These are phyloP conservation scores for Adelosebastes latens DNA, from an alignment of 2,797 vertebrate species.

Conservation along the genomic window DNA sequence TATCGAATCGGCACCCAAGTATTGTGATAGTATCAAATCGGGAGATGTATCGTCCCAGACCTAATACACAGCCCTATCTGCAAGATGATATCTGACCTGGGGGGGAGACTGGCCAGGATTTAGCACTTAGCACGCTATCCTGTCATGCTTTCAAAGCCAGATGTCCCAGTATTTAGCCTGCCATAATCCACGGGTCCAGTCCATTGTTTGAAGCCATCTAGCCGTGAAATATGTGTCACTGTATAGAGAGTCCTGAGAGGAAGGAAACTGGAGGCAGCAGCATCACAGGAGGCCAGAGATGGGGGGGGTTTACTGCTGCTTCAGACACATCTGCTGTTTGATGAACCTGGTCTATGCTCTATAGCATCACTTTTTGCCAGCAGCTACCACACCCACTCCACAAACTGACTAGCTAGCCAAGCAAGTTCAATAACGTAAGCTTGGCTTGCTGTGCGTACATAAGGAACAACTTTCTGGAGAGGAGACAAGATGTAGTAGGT, in stretches of 20 bases:
- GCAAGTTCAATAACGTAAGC: slow-evolving; percentile 29
- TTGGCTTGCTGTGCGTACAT: neutral
- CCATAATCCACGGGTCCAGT: slow-evolving; percentile 54
- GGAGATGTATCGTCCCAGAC: too few relatives aligned
- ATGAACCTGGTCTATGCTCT: neutral
- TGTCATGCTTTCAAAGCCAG: slow-evolving; percentile 41
- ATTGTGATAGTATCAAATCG: too few relatives aligned
- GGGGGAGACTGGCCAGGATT: neutral
- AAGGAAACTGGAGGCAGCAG: slow-evolving; percentile 10
- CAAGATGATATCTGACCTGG: neutral
- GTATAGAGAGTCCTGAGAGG: neutral
- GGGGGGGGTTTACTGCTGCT: neutral
- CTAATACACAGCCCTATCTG: neutral
- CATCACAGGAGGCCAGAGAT: neutral
- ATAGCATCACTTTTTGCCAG: slow-evolving; percentile 5
- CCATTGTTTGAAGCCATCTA: slow-evolving; percentile 54
- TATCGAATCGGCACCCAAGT: too few relatives aligned
- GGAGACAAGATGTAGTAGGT: neutral
- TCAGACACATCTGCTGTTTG: slow-evolving; percentile 13
- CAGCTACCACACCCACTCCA: slow-evolving; percentile 69
- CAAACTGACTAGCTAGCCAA: neutral
- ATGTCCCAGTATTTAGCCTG: slow-evolving; percentile 55
- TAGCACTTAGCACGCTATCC: slow-evolving; percentile 11
- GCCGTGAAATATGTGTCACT: slow-evolving; percentile 42
- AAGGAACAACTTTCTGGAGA: neutral